Evolutionary conservation across 2,113 vertebrate genomes (phyloP).

Genomic region (Tonatia bakeri): DNA sequence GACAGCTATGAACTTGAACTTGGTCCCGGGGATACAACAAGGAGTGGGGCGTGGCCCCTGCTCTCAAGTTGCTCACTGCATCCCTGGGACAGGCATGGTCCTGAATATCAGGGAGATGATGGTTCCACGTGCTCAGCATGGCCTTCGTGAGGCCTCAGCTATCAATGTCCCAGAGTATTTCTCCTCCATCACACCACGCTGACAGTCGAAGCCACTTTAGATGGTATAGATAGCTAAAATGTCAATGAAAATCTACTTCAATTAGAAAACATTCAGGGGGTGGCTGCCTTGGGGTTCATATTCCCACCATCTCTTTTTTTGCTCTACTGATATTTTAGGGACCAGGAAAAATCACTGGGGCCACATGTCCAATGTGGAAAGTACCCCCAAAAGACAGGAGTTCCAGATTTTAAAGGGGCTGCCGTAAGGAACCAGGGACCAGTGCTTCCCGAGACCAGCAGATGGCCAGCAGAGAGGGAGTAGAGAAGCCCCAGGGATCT

Average conservation of each 20-base stretch:
- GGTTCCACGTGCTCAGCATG: accelerated
- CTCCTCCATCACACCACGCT: accelerated
- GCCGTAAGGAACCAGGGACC: too few species aligned
- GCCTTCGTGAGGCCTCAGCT: neutral
- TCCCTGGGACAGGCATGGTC: neutral
- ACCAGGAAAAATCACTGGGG: neutral
- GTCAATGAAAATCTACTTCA: neutral
- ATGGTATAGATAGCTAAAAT: neutral
- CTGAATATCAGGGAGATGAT: neutral
- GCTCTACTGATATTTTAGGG: neutral
- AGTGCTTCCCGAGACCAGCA: neutral
- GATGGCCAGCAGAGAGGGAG: accelerated
- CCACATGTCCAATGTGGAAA: too few species aligned
- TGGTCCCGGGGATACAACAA: neutral
- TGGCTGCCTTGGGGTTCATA: neutral
- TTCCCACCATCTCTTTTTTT: neutral
- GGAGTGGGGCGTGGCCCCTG: neutral
- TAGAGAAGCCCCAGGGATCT: neutral
- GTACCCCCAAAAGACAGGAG: neutral
- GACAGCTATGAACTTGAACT: neutral
- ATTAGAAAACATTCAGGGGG: neutral
- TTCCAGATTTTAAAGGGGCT: neutral
- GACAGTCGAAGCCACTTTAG: too few species aligned
- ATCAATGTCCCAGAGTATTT: too few species aligned
- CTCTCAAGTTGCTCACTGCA: too few species aligned